Conservation (phyloP, 2,113 vertebrate species). For the Xenopus laevis region DNA sequence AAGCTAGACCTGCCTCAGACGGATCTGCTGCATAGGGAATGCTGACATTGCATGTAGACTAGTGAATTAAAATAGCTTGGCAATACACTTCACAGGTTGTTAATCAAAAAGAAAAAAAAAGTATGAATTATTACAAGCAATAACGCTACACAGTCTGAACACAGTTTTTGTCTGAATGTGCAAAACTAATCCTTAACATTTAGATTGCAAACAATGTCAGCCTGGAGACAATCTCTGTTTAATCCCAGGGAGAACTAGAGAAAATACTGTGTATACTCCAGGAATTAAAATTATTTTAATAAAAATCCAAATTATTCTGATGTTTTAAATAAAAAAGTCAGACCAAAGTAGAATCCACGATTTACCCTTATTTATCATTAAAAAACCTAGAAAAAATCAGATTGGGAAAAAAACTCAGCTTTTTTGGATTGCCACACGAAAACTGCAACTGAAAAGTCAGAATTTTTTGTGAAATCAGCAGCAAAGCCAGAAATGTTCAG, state of each 20-base stretch:
- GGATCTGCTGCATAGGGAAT: constrained; percentile 44
- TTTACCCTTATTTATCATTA: too few relatives aligned
- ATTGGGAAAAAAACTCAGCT: too few relatives aligned
- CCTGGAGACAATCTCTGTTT: constrained; percentile 3
- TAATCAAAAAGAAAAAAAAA: constrained; percentile 44
- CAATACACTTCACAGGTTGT: constrained; percentile 43
- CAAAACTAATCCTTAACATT: constrained; percentile 48
- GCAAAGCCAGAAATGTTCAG: too few relatives aligned
- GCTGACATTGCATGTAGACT: constrained; percentile 31
- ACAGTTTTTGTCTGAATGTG: constrained; percentile 45
- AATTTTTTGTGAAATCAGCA: too few relatives aligned
- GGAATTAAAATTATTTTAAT: too few relatives aligned
- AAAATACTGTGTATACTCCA: background rate
- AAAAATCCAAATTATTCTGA: too few relatives aligned
- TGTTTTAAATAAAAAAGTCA: too few relatives aligned
- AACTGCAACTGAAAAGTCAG: too few relatives aligned
- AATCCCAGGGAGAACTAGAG: constrained; percentile 10
- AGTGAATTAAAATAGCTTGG: constrained; percentile 35
- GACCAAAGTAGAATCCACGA: too few relatives aligned
- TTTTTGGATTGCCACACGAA: too few relatives aligned
- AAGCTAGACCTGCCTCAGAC: constrained; percentile 41
- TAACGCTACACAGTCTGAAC: constrained; percentile 46
- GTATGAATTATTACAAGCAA: constrained; percentile 28
- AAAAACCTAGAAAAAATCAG: too few relatives aligned
- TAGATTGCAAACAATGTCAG: constrained; percentile 47